phyloP scores from a whole-genome alignment of 2,797 vertebrate genomes.

The Typhlichthys eigenmanni region DNA sequence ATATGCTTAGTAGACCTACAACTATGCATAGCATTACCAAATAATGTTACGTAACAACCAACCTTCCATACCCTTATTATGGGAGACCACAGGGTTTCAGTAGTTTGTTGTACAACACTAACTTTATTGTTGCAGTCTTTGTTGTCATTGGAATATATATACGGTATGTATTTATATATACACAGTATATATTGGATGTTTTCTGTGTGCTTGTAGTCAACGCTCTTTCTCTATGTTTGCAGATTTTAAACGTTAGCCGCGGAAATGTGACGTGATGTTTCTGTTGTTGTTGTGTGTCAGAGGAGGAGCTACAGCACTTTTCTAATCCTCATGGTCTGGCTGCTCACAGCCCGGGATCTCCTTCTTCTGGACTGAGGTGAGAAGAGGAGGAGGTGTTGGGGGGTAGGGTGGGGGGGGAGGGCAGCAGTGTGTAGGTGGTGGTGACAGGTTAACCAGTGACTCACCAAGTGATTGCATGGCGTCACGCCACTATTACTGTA shows the following conservation, averaged over 20 bases:
- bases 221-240: conserved; percentile 31
- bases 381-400: conserved; percentile 29
- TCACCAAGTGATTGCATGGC: no score
- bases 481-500: no score
- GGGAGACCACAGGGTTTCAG: no score
- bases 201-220: conserved; percentile 45
- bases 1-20: no score
- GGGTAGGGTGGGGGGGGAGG: neutral
- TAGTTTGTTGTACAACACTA: no score
- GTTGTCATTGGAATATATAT: conserved; percentile 32
- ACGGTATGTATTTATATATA: no score
- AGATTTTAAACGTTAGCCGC: conserved; percentile 42
- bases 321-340: conserved; percentile 84
- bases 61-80: no score
- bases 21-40: no score
- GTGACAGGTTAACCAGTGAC: no score
- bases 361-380: conserved; percentile 78
- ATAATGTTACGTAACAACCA: no score
- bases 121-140: neutral
- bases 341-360: conserved; percentile 82
- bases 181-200: conserved; percentile 33
- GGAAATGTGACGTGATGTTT: conserved; percentile 60
- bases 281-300: conserved; percentile 69
- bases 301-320: conserved; percentile 83
- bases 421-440: neutral